phyloP scores from a whole-genome alignment of 2,888 invertebrate genomes.

The Euphydryas editha region DNA sequence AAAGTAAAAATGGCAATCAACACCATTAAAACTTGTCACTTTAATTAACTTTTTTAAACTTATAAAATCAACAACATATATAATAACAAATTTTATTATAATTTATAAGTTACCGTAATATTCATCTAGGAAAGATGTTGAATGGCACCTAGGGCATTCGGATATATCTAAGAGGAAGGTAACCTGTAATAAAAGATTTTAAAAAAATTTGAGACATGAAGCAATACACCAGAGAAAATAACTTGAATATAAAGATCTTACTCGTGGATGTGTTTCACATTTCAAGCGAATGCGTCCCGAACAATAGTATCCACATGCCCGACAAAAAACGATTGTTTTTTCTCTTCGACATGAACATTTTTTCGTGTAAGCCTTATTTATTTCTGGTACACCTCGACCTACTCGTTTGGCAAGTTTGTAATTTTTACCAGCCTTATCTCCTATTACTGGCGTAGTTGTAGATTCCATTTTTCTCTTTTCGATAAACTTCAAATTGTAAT shows the following conservation, averaged over 20 bases:
- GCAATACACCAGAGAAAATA: neutral
- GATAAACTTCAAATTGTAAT: too few relatives aligned
- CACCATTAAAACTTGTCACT: constrained; percentile 17
- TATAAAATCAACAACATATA: constrained; percentile 22
- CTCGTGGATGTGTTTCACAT: constrained; percentile 72
- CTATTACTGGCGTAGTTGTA: constrained; percentile 64
- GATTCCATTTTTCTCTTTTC: constrained; percentile 50
- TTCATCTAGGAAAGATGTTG: constrained; percentile 70
- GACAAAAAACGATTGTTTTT: constrained; percentile 74
- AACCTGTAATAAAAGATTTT: constrained; percentile 62
- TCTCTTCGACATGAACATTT: constrained; percentile 70
- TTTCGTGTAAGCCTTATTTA: constrained; percentile 56
- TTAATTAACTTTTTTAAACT: constrained; percentile 23
- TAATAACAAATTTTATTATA: too few relatives aligned
- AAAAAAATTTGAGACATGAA: constrained; percentile 5
- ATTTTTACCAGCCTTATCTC: constrained; percentile 66
- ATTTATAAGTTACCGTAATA: constrained; percentile 48
- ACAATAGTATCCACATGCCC: constrained; percentile 75
- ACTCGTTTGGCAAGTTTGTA: constrained; percentile 56
- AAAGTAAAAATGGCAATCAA: constrained; percentile 3
- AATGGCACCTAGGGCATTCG: constrained; percentile 78
- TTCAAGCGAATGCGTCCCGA: constrained; percentile 73
- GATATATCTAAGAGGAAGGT: constrained; percentile 77
- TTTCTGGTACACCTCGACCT: constrained; percentile 72
- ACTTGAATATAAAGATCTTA: constrained; percentile 49